Evolutionary conservation across 2,797 vertebrate species (phyloP).

Genomic region (Cuculus canorus): DNA sequence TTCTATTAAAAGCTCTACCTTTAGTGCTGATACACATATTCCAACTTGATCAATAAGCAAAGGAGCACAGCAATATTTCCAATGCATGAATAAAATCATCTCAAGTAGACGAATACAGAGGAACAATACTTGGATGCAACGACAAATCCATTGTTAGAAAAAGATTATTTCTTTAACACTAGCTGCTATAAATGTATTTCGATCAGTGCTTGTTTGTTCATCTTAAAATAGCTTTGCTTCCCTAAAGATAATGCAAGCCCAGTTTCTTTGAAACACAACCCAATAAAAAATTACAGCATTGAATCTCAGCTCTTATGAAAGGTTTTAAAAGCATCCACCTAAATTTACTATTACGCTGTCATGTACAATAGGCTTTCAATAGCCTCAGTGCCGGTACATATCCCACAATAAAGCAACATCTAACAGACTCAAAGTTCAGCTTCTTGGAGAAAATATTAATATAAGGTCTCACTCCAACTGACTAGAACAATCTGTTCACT

Average conservation of each 20-base stretch:
- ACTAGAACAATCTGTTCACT: background rate
- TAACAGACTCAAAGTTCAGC: background rate
- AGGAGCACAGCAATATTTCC: background rate
- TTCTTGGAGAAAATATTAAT: background rate
- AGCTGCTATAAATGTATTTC: background rate
- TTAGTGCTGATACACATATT: background rate
- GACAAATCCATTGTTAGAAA: background rate
- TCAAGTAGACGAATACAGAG: background rate
- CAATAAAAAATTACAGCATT: background rate
- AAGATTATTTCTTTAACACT: background rate
- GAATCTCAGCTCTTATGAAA: background rate
- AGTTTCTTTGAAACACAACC: background rate
- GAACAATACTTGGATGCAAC: background rate
- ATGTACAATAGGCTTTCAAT: background rate
- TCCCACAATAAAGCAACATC: background rate
- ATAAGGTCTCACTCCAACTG: background rate
- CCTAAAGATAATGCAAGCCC: background rate
- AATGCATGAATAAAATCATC: background rate
- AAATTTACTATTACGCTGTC: background rate
- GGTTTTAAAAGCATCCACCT: constrained; percentile 18
- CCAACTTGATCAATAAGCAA: background rate
- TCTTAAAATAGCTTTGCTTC: background rate
- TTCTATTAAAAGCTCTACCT: background rate
- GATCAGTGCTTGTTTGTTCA: background rate
- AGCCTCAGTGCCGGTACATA: background rate